phyloP scores from a whole-genome alignment of 37 sponge, comb jelly and placozoan genomes.

The Tethya wilhelma region DNA sequence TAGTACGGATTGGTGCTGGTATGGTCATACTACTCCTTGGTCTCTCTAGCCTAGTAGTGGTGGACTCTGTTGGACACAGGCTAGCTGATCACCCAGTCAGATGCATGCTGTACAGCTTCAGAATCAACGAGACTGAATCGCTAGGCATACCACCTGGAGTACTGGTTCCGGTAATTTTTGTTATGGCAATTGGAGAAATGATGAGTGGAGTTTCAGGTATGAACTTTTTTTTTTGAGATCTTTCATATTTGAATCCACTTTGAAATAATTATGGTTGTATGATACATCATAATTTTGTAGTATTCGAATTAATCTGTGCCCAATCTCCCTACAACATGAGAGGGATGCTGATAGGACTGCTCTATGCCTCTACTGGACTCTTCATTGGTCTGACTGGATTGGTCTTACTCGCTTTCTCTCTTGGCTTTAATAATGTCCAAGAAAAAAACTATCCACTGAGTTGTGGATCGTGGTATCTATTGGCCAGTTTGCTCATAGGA shows the following conservation, averaged over 20 bases:
- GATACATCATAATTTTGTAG: not conserved
- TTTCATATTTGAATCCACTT: not conserved
- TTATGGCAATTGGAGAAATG: slow-evolving; percentile 28
- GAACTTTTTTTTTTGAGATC: too few relatives aligned
- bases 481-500: not conserved
- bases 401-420: slow-evolving; percentile 2
- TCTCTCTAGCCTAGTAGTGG: not conserved
- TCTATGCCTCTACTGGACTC: slow-evolving; percentile 34
- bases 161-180: not conserved
- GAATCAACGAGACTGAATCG: not conserved
- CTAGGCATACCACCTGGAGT: not conserved
- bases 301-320: slow-evolving; percentile 65
- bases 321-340: slow-evolving; percentile 62
- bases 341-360: slow-evolving; percentile 52
- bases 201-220: slow-evolving; percentile 6
- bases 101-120: slow-evolving; percentile 19
- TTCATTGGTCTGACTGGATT: slow-evolving; percentile 8
- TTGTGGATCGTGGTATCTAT: slow-evolving; percentile 31
- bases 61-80: slow-evolving; percentile 8
- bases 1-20: slow-evolving; percentile 16
- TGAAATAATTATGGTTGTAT: not conserved
- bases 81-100: not conserved
- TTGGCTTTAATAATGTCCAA: too few relatives aligned
- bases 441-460: slow-evolving; percentile 5
- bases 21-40: slow-evolving; percentile 7